Conservation (phyloP, 2,797 vertebrate genomes). For the Serranus cabrilla region DNA sequence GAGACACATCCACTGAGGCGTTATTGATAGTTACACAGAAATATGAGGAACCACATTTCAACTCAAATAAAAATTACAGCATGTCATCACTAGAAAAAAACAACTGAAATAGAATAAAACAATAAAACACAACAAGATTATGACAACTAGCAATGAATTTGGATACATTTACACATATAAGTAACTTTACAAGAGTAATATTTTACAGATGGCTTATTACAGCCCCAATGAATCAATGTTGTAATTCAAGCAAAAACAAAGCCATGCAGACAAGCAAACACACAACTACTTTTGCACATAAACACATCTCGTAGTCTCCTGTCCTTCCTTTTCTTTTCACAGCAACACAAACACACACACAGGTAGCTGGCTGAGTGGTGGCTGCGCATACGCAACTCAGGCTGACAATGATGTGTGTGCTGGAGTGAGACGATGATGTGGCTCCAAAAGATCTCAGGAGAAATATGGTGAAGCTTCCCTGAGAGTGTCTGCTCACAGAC, state of each 20-base stretch:
- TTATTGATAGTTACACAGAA: constrained; percentile 2
- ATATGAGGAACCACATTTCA: neutral
- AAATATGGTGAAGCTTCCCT: constrained; percentile 59
- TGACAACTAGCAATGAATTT: neutral
- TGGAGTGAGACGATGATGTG: constrained; percentile 66
- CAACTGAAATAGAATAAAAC: neutral
- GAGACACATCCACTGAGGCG: constrained; percentile 1
- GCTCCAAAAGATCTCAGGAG: constrained; percentile 66
- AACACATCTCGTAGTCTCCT: neutral
- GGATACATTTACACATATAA: neutral
- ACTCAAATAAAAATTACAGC: neutral
- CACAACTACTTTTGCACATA: constrained; percentile 13
- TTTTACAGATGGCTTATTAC: neutral
- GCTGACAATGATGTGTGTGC: constrained; percentile 62
- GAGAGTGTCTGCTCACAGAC: constrained; percentile 41
- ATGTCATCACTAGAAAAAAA: neutral
- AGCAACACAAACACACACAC: neutral
- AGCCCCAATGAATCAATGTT: too few relatives aligned
- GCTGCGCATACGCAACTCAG: constrained; percentile 27
- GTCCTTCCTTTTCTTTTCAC: constrained; percentile 3
- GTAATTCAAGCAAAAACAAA: constrained; percentile 12
- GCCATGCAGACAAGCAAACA: neutral
- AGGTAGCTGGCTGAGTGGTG: constrained; percentile 42
- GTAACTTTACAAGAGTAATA: neutral
- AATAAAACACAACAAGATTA: neutral